These are phyloP conservation scores for Drosophila triauraria DNA, from an alignment of 1,140 invertebrate species.

Conservation along the genomic window DNA sequence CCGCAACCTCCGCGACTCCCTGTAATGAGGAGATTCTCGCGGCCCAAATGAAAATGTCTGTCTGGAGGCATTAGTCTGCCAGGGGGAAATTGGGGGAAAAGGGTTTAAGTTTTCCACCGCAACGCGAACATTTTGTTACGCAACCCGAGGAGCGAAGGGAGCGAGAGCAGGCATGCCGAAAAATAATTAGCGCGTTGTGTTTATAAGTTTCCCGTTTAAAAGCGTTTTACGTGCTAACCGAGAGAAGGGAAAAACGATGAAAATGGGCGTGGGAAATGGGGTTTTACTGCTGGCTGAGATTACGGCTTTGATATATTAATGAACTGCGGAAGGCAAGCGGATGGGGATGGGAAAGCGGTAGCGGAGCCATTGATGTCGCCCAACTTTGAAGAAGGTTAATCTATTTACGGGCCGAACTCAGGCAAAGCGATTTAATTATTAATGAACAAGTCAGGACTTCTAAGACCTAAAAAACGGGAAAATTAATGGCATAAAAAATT, in stretches of 20 bases:
- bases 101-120: constrained; percentile 32
- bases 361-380: constrained; percentile 13
- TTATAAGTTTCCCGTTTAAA: constrained; percentile 72
- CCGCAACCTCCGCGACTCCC: not conserved
- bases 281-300: constrained; percentile 26
- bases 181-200: constrained; percentile 74
- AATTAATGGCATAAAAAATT: not conserved
- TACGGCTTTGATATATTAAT: constrained; percentile 68
- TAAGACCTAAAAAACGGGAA: not conserved
- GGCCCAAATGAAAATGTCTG: constrained; percentile 39
- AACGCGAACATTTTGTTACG: constrained; percentile 34
- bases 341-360: not conserved
- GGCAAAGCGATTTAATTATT: constrained; percentile 26
- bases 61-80: constrained; percentile 30
- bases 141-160: not conserved
- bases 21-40: constrained; percentile 5
- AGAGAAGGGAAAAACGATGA: constrained; percentile 2
- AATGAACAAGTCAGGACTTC: constrained; percentile 2
- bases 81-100: constrained; percentile 7
- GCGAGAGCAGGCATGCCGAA: constrained; percentile 24
- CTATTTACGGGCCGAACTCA: constrained; percentile 10
- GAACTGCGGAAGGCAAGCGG: constrained; percentile 22
- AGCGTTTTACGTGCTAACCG: constrained; percentile 53
- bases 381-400: constrained; percentile 27
- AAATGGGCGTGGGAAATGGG: constrained; percentile 11